Evolutionary conservation across 2,113 vertebrate genomes (phyloP), one percentile per base, ranked within the genome.

Genomic region (Heterochromis multidens): DNA sequence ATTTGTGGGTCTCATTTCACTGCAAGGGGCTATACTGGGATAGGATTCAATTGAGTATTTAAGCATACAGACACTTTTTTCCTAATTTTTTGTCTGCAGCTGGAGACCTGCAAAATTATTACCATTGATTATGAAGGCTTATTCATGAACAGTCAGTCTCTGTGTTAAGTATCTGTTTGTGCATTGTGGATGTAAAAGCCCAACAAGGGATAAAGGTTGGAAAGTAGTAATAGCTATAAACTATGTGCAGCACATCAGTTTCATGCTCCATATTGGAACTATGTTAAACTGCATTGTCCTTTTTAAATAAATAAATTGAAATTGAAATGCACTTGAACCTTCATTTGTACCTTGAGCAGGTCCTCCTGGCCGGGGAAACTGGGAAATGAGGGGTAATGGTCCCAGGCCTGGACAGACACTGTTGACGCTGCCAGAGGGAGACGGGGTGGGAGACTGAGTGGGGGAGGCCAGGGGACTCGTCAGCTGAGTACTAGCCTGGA

Each of bases 361-460:
- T 83, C 98, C 98, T 90, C 97, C 97, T 49, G 97, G 96, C 84
- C 98, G 95, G 54, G 97, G 95, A 87, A 98, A 99, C 96, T 98
- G 98, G 0, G 98, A 95, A 91, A 99, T 97, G 86, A 99, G 97
- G 4, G 98, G 97, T 85, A 99, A 95, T 85, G 97, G 97, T 89
- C 97, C 96, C 58, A 99, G 97, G 89, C 97, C 98, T 11, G 98
- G 95, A 96, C 98, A 99, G 93, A 99, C 97, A 0, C 86, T 98
- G 96, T 90, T 97, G 91, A 99, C 96, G 89, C 93, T 99, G 94
- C 97, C 97, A 54, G 97, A 97, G 16, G 98, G 98, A 77, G 98
- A 98, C 0, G 98, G 98, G 14, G 98, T 97, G 33, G 98, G 98
- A 88, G 98, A 99, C 89, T 99, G 98, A 16, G 98, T 97, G 77